These are phyloP conservation scores for Drosophila busckii DNA, from an alignment of 1,140 invertebrate genomes.

Conservation along the genomic window DNA sequence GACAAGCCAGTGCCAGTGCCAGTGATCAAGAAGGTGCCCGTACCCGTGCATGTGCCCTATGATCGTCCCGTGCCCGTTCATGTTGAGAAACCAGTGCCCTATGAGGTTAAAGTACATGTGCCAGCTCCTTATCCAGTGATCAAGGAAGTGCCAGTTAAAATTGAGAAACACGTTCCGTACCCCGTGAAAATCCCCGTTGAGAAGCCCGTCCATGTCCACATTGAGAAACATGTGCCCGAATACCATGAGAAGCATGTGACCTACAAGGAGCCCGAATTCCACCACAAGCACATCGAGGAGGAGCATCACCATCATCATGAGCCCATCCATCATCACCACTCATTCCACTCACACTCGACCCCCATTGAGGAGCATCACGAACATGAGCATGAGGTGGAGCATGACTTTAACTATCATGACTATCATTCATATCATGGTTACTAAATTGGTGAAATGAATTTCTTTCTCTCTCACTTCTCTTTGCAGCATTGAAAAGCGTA, in stretches of 20 bases:
- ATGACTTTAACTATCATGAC: slow-evolving; percentile 70
- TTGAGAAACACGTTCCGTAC: slow-evolving; percentile 82
- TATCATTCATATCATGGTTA: slow-evolving; percentile 67
- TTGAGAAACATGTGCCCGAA: slow-evolving; percentile 78
- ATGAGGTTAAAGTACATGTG: slow-evolving; percentile 81
- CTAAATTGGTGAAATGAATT: slow-evolving; percentile 67
- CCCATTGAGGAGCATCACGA: slow-evolving; percentile 62
- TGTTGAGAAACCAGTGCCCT: slow-evolving; percentile 82
- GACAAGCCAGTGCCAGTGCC: slow-evolving; percentile 82
- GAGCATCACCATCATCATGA: slow-evolving; percentile 62
- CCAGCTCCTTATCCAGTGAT: slow-evolving; percentile 80
- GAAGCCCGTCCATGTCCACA: slow-evolving; percentile 79
- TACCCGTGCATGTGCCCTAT: slow-evolving; percentile 81
- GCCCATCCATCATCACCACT: slow-evolving; percentile 55
- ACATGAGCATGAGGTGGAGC: slow-evolving; percentile 70
- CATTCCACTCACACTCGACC: slow-evolving; percentile 46
- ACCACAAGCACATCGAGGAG: slow-evolving; percentile 71
- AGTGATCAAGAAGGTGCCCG: slow-evolving; percentile 81
- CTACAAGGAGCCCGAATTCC: slow-evolving; percentile 76
- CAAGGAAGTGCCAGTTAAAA: slow-evolving; percentile 80
- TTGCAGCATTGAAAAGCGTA: slow-evolving; percentile 69
- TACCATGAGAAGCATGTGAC: slow-evolving; percentile 71
- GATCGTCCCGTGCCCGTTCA: slow-evolving; percentile 83
- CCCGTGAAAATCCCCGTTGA: slow-evolving; percentile 81
- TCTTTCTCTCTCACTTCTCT: slow-evolving; percentile 57